Base-by-base conservation (phyloP, 2,113 vertebrate genomes). In the Cricetomys ansorgei region DNA sequence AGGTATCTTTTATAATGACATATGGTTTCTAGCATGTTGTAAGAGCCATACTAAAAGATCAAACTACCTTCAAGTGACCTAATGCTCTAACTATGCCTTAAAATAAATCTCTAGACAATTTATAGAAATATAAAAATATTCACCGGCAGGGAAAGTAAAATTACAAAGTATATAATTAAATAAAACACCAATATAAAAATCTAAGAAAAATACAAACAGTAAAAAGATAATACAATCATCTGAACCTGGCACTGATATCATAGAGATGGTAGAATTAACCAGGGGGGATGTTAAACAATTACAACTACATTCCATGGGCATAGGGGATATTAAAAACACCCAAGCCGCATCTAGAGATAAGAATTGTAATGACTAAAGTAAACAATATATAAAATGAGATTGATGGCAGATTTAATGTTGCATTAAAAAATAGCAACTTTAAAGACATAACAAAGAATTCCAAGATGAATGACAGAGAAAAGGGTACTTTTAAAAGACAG, bases 81-180 rank as follows among this genome's bases (percentile, higher is more conserved):
- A 65, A 48, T 67, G 79, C 57, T 7, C 16, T 48, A 65, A 48
- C 27, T 43, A n/a, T 5, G 79, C 48, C 19, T 13, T 12, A 40
- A 15, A 89, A 80, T 25, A 89, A 94, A 89, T 73, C 55, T 65
- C 79, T 65, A 80, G 43, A 86, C 13, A 50, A 92, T 67, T 57
- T 88, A 16, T 77, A 55, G 1, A 21, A 89, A 89, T 57, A 59
- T 57, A 27, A 81, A 96, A 94, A 86, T 40, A 80, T 64, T 21
- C 13, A 64, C 6, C 29, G 92, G 21, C 62, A 94, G 64, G 48
- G 12, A 70, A 89, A 37, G 7, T 79, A 92, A 94, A 79, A 37
- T 83, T 37, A 77, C 5, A 84, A 55, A 40, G 7, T 84, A 62
- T 83, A 13, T 3, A 17, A 72, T 40, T 50, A 64, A 57, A 75